phyloP scores from a whole-genome alignment of 2,888 invertebrate genomes.

The Tenthredo mesomela region DNA sequence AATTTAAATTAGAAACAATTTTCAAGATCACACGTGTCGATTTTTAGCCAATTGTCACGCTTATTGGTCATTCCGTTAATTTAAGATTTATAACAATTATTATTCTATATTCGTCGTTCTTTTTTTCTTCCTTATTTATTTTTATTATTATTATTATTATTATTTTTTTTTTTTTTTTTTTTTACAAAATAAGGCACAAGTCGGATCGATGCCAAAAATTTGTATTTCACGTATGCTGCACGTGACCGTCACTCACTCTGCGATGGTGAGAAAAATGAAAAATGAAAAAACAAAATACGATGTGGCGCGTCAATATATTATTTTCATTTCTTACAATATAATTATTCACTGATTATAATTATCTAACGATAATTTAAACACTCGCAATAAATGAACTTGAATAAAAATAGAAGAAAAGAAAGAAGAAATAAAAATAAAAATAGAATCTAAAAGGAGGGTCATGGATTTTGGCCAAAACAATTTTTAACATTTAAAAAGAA shows the following conservation, averaged over 20 bases:
- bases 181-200: not conserved
- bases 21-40: conserved; percentile 24
- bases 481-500: not conserved
- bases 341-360: not conserved
- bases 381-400: not conserved
- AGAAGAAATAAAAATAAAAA: not conserved
- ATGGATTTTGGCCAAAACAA: not conserved
- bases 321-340: not conserved
- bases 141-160: no score
- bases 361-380: not conserved
- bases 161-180: not conserved
- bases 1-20: not conserved
- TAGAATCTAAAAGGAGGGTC: not conserved
- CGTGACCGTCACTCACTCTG: conserved; percentile 12
- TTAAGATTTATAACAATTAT: not conserved
- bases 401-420: not conserved
- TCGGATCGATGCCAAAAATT: conserved; percentile 17
- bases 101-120: not conserved
- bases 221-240: not conserved
- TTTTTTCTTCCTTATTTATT: not conserved
- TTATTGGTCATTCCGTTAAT: not conserved
- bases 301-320: not conserved
- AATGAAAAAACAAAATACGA: conserved; percentile 2
- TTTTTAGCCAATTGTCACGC: not conserved
- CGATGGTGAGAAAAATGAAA: not conserved